Evolutionary conservation across 2,888 invertebrate genomes (phyloP), one percentile per base, ranked within the genome.

Genomic region (Latheticus oryzae): DNA sequence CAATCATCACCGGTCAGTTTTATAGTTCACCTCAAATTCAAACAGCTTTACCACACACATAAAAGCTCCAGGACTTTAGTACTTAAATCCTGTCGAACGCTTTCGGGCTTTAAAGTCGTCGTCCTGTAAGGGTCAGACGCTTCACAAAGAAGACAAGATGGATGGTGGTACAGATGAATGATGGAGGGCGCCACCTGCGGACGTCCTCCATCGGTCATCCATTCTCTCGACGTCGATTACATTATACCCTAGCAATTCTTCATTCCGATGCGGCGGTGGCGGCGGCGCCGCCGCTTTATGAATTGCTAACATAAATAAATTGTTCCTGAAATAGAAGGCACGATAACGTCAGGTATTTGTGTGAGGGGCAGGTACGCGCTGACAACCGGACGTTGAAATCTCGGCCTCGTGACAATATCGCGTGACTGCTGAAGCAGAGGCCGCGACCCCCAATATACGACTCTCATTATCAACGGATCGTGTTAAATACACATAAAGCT

Each of bases 381-480:
- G 70, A 71, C 70, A 70, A 69, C 70, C 70, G 67, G 68, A 70
- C 66, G 67, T 65, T 64, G 61, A 68, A 68, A 70, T 70, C 65
- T 69, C 70, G 66, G 68, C 63, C 60, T 67, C 68, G 69, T 69
- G 68, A 69, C 71, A 66, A 62, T 43, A 61, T 72, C 64, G 73
- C 73, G 72, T 73, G 72, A 72, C 73, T 62, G 21, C 37, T 21
- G 35, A 26, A 38, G 40, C 37, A 72, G 17, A 66, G 71, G 23
- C 67, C 65, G 45, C 57, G 73, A 24, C 76, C 76, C 0, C 67
- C 66, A 50, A 73, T 73, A 33, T 70, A 59, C 50, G 54, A 54
- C 35, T 70, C 54, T 74, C 75, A 54, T 68, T 75, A 19, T 74
- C 68, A 53, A 71, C 73, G 74, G 74, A 74, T 69, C 69, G 69